Conservation (phyloP, 2,888 invertebrate genomes). For the Heliconius erato region DNA sequence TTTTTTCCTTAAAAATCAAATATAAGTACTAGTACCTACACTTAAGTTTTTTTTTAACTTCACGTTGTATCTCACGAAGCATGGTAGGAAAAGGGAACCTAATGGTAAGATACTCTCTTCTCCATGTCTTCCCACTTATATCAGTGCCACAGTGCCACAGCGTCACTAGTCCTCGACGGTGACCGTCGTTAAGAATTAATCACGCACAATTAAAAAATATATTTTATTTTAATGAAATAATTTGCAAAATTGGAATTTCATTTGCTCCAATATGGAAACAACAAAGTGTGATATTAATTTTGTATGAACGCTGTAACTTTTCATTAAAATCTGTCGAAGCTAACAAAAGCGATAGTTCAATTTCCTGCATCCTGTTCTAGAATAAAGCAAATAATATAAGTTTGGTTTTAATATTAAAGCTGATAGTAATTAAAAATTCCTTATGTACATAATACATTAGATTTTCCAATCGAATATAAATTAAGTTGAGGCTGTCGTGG, state of each 20-base stretch:
- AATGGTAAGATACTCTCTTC: too few species aligned
- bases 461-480: too few species aligned
- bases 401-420: conserved; percentile 8
- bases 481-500: too few species aligned
- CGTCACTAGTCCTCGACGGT: background rate
- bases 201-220: background rate
- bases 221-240: background rate
- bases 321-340: conserved; percentile 28
- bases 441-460: background rate
- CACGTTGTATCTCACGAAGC: too few species aligned
- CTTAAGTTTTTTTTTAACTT: too few species aligned
- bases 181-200: background rate
- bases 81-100: too few species aligned
- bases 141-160: too few species aligned
- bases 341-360: conserved; percentile 9
- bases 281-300: conserved; percentile 14
- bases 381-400: conserved; percentile 18
- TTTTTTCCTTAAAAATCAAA: too few species aligned
- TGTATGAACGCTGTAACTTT: conserved; percentile 17
- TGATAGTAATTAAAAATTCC: background rate
- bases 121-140: too few species aligned
- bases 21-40: too few species aligned
- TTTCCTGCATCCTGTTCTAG: conserved; percentile 18
- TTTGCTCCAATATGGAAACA: background rate
- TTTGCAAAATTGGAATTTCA: background rate